Evolutionary conservation across 2,113 vertebrate genomes (phyloP).

Genomic region (Engystomops pustulosus): DNA sequence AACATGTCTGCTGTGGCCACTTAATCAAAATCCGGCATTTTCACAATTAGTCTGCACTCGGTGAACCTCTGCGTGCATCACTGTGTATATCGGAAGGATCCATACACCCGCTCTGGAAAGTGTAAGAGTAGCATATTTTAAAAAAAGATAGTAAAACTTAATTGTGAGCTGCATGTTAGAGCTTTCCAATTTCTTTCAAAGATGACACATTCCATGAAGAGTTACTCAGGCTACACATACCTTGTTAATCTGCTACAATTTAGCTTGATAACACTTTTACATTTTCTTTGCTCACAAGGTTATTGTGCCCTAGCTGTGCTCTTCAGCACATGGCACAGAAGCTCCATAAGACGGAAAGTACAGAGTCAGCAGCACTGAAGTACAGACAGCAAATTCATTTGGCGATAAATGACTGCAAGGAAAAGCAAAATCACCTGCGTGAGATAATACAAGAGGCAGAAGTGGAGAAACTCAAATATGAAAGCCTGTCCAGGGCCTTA

Average conservation of each 20-base stretch:
- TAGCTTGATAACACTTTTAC: slow-evolving; percentile 1
- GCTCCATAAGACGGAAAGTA: slow-evolving; percentile 53
- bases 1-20: no score
- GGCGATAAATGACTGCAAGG: slow-evolving; percentile 59
- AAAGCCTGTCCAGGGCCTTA: slow-evolving; percentile 48
- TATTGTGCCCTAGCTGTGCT: slow-evolving; percentile 63
- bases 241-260: neutral
- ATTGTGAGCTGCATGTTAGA: no score
- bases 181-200: neutral
- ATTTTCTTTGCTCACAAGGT: slow-evolving; percentile 61
- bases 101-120: no score
- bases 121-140: no score
- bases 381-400: slow-evolving; percentile 54
- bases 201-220: neutral
- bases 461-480: slow-evolving; percentile 44
- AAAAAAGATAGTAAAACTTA: no score
- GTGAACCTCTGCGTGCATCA: no score
- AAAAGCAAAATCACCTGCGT: slow-evolving; percentile 58
- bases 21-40: no score
- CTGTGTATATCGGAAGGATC: no score
- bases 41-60: no score
- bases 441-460: slow-evolving; percentile 51
- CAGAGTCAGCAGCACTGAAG: slow-evolving; percentile 59
- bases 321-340: slow-evolving; percentile 56
- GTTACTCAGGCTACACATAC: neutral